These are phyloP conservation scores for Crocidura indochinensis DNA, from an alignment of 2,797 vertebrate species.

Conservation along the genomic window DNA sequence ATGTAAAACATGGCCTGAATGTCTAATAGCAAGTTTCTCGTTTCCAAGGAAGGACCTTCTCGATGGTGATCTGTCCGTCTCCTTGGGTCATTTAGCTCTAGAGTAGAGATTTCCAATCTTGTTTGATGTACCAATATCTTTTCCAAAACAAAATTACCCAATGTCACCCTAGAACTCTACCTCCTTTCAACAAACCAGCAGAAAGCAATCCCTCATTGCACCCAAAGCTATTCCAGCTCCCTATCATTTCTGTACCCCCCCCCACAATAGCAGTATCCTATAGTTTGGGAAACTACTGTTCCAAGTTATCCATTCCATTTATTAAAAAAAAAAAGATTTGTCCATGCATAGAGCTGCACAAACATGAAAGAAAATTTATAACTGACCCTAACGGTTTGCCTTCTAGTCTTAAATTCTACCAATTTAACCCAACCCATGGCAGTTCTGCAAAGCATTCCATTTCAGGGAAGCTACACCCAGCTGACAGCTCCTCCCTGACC, in stretches of 20 bases:
- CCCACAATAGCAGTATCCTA: too few species aligned
- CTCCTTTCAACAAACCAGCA: too few species aligned
- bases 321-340: constrained; percentile 51
- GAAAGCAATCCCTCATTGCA: too few species aligned
- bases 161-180: too few species aligned
- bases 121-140: too few species aligned
- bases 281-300: too few species aligned
- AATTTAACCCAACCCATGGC: constrained; percentile 8
- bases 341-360: neutral
- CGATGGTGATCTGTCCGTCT: too few species aligned
- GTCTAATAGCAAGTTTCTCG: neutral
- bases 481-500: neutral
- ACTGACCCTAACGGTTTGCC: neutral
- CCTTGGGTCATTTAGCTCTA: too few species aligned
- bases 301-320: neutral
- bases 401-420: constrained; percentile 6
- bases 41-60: neutral
- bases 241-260: too few species aligned
- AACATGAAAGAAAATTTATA: constrained; percentile 34
- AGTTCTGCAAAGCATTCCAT: neutral
- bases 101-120: too few species aligned
- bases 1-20: constrained; percentile 6
- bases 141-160: too few species aligned
- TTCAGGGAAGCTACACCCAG: neutral
- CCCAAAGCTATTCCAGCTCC: too few species aligned